Conservation (phyloP, 2,888 invertebrate species). For the Drosophila phalerata region DNA sequence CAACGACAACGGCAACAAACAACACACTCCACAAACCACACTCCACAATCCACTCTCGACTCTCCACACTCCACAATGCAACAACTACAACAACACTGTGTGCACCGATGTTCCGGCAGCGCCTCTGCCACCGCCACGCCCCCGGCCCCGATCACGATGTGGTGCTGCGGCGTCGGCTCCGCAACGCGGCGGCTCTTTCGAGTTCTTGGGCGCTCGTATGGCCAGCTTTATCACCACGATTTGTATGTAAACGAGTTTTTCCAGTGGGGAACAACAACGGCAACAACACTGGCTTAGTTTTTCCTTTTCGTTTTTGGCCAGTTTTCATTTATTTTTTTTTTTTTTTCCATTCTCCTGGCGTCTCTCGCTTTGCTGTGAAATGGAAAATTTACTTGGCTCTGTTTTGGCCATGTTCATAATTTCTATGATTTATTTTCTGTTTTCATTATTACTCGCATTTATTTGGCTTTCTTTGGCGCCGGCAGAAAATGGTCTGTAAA, state of each 20-base stretch:
- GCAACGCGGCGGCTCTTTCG: conserved; percentile 82
- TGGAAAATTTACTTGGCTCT: conserved; percentile 67
- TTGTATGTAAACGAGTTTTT: conserved; percentile 85
- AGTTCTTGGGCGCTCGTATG: conserved; percentile 85
- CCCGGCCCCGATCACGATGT: conserved; percentile 55
- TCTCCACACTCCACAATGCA: conserved; percentile 17
- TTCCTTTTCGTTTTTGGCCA: conserved; percentile 65
- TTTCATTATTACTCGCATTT: conserved; percentile 60
- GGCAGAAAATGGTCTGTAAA: conserved; percentile 32
- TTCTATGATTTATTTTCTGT: conserved; percentile 75
- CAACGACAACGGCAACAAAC: conserved; percentile 51
- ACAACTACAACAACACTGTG: conserved; percentile 27
- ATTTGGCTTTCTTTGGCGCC: conserved; percentile 64
- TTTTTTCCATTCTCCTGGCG: conserved; percentile 60
- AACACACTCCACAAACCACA: conserved; percentile 20
- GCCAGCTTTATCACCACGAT: conserved; percentile 85
- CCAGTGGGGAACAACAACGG: conserved; percentile 58
- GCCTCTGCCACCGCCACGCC: conserved; percentile 58
- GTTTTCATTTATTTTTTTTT: conserved; percentile 71
- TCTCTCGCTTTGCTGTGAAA: conserved; percentile 47
- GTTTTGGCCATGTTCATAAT: conserved; percentile 61
- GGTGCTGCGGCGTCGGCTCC: conserved; percentile 51
- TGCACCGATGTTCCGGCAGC: conserved; percentile 48
- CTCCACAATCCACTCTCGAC: conserved; percentile 22
- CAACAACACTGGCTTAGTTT: conserved; percentile 30